phyloP scores from a whole-genome alignment of 2,888 invertebrate genomes.

The Drosophila hamatofila region DNA sequence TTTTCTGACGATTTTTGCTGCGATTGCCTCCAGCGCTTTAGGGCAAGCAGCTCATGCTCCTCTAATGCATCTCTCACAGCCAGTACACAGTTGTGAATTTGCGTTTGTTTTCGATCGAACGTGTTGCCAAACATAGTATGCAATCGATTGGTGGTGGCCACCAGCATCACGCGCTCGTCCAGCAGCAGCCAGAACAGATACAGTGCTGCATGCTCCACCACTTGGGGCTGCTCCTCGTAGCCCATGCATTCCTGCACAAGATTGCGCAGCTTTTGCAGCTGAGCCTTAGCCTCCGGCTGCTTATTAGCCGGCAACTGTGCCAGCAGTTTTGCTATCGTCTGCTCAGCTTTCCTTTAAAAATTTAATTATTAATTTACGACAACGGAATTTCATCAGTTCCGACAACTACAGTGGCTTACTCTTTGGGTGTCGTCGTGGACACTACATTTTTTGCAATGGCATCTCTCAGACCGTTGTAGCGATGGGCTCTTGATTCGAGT shows the following conservation, averaged over 20 bases:
- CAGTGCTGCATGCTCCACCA: constrained; percentile 88
- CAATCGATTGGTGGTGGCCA: constrained; percentile 87
- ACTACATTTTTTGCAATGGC: constrained; percentile 7
- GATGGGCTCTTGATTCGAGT: constrained; percentile 84
- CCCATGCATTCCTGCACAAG: constrained; percentile 85
- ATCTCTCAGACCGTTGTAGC: constrained; percentile 41
- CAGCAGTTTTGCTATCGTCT: constrained; percentile 69
- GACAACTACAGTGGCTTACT: constrained; percentile 63
- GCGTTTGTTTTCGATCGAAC: constrained; percentile 86
- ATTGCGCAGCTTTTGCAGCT: constrained; percentile 83
- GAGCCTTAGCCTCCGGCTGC: constrained; percentile 66
- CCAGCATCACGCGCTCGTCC: constrained; percentile 87
- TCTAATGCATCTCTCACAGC: constrained; percentile 86
- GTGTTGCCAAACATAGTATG: constrained; percentile 88
- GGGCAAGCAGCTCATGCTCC: constrained; percentile 86
- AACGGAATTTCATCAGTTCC: constrained; percentile 51
- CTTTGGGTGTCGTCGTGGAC: constrained; percentile 57
- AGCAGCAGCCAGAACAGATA: constrained; percentile 88
- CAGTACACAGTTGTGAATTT: constrained; percentile 87
- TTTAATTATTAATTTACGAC: neutral
- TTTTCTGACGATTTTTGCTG: constrained; percentile 23
- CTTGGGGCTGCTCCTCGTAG: constrained; percentile 87
- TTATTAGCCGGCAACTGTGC: constrained; percentile 64
- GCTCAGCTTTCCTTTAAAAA: constrained; percentile 55
- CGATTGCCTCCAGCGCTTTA: constrained; percentile 85